Base-by-base conservation (phyloP, 2,797 vertebrate species). In the Notolepis coatsorum region DNA sequence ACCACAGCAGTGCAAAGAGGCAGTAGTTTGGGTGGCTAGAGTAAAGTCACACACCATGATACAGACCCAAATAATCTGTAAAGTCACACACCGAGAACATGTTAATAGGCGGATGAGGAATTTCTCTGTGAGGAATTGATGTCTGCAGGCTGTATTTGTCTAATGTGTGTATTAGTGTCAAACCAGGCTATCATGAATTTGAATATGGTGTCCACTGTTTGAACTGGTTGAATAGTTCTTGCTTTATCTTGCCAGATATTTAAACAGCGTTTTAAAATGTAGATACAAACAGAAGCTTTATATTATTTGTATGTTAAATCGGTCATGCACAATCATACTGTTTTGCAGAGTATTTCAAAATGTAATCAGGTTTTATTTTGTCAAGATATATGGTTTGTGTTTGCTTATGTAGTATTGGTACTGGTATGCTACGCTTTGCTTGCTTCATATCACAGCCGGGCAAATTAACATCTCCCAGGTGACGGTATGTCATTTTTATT, bases 141-240 rank as follows among this genome's bases (percentile, higher is more conserved):
- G 23, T 71, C 69, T 73, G 2, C 35, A 23, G 70, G 63, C 70
- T 63, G 21, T 53, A 33, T 30, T 31, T 57, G 43, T 55, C 18
- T 45, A 23, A 55, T 53, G 18, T 56, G 20, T 55, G 25, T 54
- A 45, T 42, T 7, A 5, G 18, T 35, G 38, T 30, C 13, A 48
- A 52, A 61, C 30, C n/a, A 18, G 56, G 39, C 42, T 75, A 84
- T 78, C 56, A 66, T 7, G 63, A 37, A 80, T 68, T 65, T 61
- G 10, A 57, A 67, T 71, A 56, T 45, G 64, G 54, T 21, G 38
- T 46, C 27, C 28, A 56, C 21, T 71, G 61, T 79, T 74, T 79
- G 62, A 65, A 58, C 52, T 38, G 9, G 58, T 33, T 41, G 13
- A 45, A 45, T 31, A 52, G 25, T 61, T 61, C 55, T 68, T 61